phyloP scores from a whole-genome alignment of 2,888 invertebrate genomes.

The Tachina fera region DNA sequence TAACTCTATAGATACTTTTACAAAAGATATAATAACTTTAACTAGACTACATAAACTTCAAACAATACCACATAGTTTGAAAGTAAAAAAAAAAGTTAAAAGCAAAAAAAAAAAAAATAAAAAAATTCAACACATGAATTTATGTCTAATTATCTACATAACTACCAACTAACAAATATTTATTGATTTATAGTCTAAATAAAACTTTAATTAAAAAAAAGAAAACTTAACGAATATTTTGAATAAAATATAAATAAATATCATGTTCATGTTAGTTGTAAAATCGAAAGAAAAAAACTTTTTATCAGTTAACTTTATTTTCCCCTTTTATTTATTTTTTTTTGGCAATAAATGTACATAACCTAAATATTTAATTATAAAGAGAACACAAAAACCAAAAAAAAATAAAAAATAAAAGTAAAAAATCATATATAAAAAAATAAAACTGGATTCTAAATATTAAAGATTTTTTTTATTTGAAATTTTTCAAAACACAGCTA shows the following conservation, averaged over 20 bases:
- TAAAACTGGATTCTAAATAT: conserved; percentile 48
- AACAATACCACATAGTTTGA: conserved; percentile 35
- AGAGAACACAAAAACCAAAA: neutral
- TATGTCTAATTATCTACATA: conserved; percentile 24
- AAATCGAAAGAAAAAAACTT: conserved; percentile 5
- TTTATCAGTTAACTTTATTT: conserved; percentile 15
- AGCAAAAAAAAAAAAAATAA: neutral
- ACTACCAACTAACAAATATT: neutral
- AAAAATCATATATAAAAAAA: conserved; percentile 31
- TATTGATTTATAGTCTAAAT: conserved; percentile 44
- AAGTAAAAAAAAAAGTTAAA: neutral
- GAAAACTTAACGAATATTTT: neutral
- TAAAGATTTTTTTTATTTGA: conserved; percentile 1
- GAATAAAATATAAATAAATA: conserved; percentile 33
- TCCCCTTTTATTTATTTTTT: neutral
- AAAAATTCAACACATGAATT: conserved; percentile 35
- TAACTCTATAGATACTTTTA: conserved; percentile 26
- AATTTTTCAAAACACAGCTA: conserved; percentile 1
- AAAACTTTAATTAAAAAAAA: conserved; percentile 10
- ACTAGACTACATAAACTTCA: neutral
- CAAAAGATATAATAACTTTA: conserved; percentile 17
- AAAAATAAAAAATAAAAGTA: conserved; percentile 44
- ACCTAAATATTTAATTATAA: conserved; percentile 36
- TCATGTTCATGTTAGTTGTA: conserved; percentile 61
- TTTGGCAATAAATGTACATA: conserved; percentile 60